A percentile compares a stretch with the other conserved stretches of the same genome.
Conservation (phyloP, 2,797 vertebrate species). For the Macropus fuliginosus region DNA sequence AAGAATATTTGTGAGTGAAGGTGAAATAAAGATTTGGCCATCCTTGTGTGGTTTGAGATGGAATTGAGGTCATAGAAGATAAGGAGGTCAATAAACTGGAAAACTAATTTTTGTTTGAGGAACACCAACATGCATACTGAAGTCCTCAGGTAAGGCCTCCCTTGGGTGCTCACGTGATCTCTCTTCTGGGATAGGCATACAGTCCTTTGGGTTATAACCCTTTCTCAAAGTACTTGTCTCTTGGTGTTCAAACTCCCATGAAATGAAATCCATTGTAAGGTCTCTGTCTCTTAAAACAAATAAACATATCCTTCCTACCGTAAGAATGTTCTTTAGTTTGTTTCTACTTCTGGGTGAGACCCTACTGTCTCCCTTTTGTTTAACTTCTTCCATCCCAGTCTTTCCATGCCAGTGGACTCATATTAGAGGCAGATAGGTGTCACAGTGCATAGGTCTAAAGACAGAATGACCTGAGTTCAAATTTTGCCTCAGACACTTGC, state of each 20-base stretch:
- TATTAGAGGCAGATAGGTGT: neutral
- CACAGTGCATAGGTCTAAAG: neutral
- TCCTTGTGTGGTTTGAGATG: neutral
- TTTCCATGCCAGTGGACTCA: neutral
- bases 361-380: neutral
- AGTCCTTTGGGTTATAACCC: neutral
- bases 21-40: neutral
- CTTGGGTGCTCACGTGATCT: neutral
- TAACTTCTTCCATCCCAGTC: neutral
- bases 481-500: neutral
- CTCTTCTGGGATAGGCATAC: neutral
- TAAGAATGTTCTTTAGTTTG: neutral
- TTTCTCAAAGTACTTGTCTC: neutral
- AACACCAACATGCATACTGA: neutral
- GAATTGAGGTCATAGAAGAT: neutral
- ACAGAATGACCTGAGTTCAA: neutral
- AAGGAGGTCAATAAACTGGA: neutral
- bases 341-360: neutral
- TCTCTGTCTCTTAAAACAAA: neutral
- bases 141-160: neutral
- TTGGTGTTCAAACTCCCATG: neutral
- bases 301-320: neutral
- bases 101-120: neutral
- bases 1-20: neutral
- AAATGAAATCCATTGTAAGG: neutral